Percentiles rank a stretch among this genome's conserved stretches.
These are phyloP conservation scores for Nilaparvata lugens DNA, from an alignment of 1,140 invertebrate species.

Conservation along the genomic window DNA sequence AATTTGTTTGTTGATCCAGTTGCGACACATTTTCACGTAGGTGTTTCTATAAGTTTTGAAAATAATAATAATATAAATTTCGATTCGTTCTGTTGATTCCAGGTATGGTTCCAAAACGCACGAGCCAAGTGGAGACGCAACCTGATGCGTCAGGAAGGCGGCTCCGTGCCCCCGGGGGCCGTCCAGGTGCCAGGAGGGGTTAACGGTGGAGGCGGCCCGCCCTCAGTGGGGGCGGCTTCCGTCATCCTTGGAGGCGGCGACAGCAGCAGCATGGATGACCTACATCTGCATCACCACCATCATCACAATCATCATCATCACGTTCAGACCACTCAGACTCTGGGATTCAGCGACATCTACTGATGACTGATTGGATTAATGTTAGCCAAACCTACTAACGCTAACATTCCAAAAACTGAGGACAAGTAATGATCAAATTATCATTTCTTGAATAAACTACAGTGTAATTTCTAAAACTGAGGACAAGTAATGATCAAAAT, in stretches of 20 bases:
- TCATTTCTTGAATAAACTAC: no score
- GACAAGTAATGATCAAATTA: no score
- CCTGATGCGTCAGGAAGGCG: conserved; percentile 63
- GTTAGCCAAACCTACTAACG: no score
- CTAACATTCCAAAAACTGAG: no score
- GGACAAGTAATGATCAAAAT: no score
- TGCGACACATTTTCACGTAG: no score
- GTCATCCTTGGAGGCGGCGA: conserved; percentile 36
- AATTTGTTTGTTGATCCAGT: background rate
- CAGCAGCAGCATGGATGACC: conserved; percentile 35
- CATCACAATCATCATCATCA: conserved; percentile 41
- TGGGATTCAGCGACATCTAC: conserved; percentile 41
- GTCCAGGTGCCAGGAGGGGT: conserved; percentile 8
- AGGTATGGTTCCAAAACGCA: conserved; percentile 99
- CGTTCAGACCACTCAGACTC: conserved; percentile 36
- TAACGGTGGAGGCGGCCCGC: conserved; percentile 29
- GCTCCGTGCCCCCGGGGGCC: conserved; percentile 27
- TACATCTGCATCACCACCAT: conserved; percentile 39
- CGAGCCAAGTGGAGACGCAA: conserved; percentile 90
- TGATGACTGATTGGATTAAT: conserved; percentile 13
- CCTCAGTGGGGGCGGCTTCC: conserved; percentile 30
- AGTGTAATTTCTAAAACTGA: no score
- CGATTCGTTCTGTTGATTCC: conserved; percentile 6
- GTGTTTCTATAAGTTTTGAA: no score
- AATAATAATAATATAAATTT: no score